phyloP scores from a whole-genome alignment of 2,888 invertebrate species.

The Epistrophe eligans region DNA sequence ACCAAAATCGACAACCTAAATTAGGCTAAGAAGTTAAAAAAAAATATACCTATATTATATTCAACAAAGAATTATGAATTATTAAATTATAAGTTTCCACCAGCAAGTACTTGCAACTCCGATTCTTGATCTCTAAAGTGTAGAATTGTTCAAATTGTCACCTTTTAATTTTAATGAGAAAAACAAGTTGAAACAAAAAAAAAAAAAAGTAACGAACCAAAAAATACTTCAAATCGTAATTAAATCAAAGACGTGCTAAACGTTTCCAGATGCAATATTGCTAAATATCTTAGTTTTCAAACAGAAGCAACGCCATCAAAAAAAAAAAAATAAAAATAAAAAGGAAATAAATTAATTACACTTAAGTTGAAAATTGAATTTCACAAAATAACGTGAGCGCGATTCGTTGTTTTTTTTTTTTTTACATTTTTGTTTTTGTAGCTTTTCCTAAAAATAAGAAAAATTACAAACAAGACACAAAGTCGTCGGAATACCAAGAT shows the following conservation, averaged over 20 bases:
- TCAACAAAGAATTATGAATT: too few relatives aligned
- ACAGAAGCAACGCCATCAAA: background rate
- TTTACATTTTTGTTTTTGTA: constrained; percentile 31
- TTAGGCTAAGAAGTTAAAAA: too few relatives aligned
- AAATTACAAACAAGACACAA: constrained; percentile 54
- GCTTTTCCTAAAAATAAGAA: background rate
- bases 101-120: background rate
- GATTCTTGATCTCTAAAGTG: too few relatives aligned
- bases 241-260: constrained; percentile 67
- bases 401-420: constrained; percentile 37
- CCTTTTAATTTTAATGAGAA: constrained; percentile 25
- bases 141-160: constrained; percentile 33
- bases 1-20: too few relatives aligned
- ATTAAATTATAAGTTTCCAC: too few relatives aligned
- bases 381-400: constrained; percentile 75
- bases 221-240: constrained; percentile 52
- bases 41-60: too few relatives aligned
- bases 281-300: constrained; percentile 48
- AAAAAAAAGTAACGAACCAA: background rate
- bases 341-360: constrained; percentile 62
- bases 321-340: background rate
- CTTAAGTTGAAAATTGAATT: constrained; percentile 57
- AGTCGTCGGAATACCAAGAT: constrained; percentile 22
- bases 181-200: constrained; percentile 5
- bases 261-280: constrained; percentile 57